These are phyloP conservation scores for Blastobasis adustella DNA, from an alignment of 2,888 invertebrate species.

Conservation along the genomic window DNA sequence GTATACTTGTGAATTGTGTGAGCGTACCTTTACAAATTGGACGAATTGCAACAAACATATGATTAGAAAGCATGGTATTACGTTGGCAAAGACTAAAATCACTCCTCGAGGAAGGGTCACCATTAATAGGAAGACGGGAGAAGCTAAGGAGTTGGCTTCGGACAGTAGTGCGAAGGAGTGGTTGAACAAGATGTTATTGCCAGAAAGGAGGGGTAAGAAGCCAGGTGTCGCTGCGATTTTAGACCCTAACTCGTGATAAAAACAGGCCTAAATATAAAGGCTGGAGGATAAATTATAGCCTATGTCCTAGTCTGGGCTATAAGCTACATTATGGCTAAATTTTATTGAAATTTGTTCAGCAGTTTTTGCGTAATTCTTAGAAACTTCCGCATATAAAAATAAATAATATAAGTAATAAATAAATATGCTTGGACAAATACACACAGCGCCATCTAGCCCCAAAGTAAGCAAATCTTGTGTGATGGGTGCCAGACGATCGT, in stretches of 20 bases:
- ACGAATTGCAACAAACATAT: slow-evolving; percentile 84
- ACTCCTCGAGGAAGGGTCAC: slow-evolving; percentile 34
- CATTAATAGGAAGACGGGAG: slow-evolving; percentile 17
- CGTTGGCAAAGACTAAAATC: slow-evolving; percentile 31
- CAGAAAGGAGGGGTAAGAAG: slow-evolving; percentile 13
- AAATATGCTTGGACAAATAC: too few species aligned
- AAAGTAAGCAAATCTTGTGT: too few species aligned
- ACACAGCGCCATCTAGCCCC: too few species aligned
- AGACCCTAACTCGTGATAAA: not conserved
- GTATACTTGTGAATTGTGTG: slow-evolving; percentile 78
- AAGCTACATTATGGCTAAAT: not conserved
- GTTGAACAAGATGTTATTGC: slow-evolving; percentile 16
- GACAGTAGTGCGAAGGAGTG: slow-evolving; percentile 16
- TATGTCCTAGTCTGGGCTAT: not conserved
- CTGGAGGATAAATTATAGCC: not conserved
- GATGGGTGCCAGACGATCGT: too few species aligned
- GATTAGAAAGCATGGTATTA: slow-evolving; percentile 76
- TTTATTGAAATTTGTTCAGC: not conserved
- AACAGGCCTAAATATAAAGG: not conserved
- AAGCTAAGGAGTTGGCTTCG: slow-evolving; percentile 8
- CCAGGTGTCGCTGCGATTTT: not conserved
- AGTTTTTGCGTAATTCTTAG: not conserved
- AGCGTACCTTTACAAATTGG: slow-evolving; percentile 79
- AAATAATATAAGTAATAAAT: too few species aligned
- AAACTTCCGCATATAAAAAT: not conserved